phyloP scores from a whole-genome alignment of 2,113 vertebrate genomes.

The Hippoglossus stenolepis region DNA sequence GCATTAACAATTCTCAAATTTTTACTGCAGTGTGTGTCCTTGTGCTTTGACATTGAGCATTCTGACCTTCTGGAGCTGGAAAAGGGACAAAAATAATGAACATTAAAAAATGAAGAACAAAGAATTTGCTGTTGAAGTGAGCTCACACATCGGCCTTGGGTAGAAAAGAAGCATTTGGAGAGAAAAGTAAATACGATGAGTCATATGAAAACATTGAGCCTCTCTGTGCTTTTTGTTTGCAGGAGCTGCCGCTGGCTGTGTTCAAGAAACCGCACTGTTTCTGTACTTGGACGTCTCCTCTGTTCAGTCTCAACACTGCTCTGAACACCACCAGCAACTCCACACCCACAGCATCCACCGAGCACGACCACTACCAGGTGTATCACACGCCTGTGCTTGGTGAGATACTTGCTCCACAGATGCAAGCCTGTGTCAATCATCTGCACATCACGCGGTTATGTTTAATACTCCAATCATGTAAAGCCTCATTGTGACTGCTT shows the following conservation, averaged over 20 bases:
- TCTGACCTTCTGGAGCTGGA: constrained; percentile 23
- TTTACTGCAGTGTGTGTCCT: constrained; percentile 7
- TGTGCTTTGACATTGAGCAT: constrained; percentile 24
- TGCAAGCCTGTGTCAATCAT: background rate
- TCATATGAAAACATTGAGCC: constrained; percentile 2
- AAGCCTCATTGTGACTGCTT: background rate
- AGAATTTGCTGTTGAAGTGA: background rate
- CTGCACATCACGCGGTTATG: background rate
- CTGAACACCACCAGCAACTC: constrained; percentile 10
- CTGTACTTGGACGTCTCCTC: constrained; percentile 86
- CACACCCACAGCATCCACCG: background rate
- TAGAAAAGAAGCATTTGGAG: background rate
- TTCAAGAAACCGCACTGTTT: constrained; percentile 85
- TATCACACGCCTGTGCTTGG: constrained; percentile 95
- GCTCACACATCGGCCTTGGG: background rate
- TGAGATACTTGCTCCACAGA: constrained; percentile 58
- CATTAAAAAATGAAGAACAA: background rate
- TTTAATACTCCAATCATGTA: background rate
- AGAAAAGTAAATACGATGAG: constrained; percentile 18
- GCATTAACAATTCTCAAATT: background rate
- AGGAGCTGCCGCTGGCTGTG: constrained; percentile 94
- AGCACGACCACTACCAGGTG: constrained; percentile 82
- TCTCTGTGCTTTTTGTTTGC: constrained; percentile 29
- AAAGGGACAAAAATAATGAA: constrained; percentile 9
- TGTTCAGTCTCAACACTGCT: constrained; percentile 81